Conservation (phyloP, 1,140 invertebrate species). For the Spodoptera litura region DNA sequence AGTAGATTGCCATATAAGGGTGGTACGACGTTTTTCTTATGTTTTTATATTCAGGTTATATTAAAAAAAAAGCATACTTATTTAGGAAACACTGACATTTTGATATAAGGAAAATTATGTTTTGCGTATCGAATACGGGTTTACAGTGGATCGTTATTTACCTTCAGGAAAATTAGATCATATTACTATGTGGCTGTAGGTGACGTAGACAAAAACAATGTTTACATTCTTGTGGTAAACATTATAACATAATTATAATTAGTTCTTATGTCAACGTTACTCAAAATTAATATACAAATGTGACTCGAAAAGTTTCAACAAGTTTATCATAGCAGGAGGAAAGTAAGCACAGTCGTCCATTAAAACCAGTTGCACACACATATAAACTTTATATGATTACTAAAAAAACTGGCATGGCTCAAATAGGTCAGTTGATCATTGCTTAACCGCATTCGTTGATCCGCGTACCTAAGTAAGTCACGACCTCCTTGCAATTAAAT, state of each 20-base stretch:
- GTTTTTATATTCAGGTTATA: background rate
- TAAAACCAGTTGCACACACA: constrained; percentile 20
- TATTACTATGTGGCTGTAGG: too few relatives aligned
- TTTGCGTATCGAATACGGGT: too few relatives aligned
- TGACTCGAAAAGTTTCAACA: too few relatives aligned
- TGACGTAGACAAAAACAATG: too few relatives aligned
- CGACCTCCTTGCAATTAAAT: constrained; percentile 34
- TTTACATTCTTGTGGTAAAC: too few relatives aligned
- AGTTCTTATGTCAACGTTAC: too few relatives aligned
- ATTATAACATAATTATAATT: too few relatives aligned
- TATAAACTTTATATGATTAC: background rate
- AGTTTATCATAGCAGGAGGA: background rate
- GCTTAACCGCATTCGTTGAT: constrained; percentile 26
- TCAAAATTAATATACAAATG: too few relatives aligned
- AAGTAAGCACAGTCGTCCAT: background rate
- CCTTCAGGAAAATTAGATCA: too few relatives aligned
- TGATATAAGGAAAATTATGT: too few relatives aligned
- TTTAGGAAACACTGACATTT: too few relatives aligned
- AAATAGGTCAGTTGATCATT: constrained; percentile 38
- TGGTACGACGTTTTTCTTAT: background rate
- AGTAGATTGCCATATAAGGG: constrained; percentile 36
- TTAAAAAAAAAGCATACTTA: background rate
- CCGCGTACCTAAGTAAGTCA: constrained; percentile 33
- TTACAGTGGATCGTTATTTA: too few relatives aligned
- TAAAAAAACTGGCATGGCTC: constrained; percentile 13